Conservation (phyloP, 2,797 vertebrate genomes). For the Helarctos malayanus region DNA sequence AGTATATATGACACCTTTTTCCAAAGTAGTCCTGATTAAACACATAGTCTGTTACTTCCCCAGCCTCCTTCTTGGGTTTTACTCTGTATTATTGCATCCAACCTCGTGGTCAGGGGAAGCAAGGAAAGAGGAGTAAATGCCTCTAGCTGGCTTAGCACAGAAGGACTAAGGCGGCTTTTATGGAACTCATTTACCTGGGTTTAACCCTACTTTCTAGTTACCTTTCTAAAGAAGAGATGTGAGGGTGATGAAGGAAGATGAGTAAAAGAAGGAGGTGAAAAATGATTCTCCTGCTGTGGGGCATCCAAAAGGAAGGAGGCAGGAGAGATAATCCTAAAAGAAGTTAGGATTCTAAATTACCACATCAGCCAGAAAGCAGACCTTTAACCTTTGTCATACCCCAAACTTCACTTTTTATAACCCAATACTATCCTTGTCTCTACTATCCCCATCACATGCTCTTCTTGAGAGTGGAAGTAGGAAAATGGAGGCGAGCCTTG, state of each 20-base stretch:
- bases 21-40: neutral
- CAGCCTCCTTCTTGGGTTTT: neutral
- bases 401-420: neutral
- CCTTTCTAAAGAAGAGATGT: neutral
- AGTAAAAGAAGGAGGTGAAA: neutral
- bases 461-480: neutral
- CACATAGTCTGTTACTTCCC: neutral
- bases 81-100: neutral
- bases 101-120: neutral
- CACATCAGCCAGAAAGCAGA: neutral
- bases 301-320: neutral
- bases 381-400: neutral
- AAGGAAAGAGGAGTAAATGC: neutral
- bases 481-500: neutral
- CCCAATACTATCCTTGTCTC: neutral
- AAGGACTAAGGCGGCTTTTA: neutral
- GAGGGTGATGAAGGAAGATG: neutral
- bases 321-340: neutral
- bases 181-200: neutral
- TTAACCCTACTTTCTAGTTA: neutral
- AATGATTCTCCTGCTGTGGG: neutral
- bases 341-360: neutral
- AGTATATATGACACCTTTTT: neutral
- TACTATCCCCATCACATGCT: neutral
- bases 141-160: neutral